phyloP scores from a whole-genome alignment of 2,888 invertebrate species.

The Smittia aterrima region DNA sequence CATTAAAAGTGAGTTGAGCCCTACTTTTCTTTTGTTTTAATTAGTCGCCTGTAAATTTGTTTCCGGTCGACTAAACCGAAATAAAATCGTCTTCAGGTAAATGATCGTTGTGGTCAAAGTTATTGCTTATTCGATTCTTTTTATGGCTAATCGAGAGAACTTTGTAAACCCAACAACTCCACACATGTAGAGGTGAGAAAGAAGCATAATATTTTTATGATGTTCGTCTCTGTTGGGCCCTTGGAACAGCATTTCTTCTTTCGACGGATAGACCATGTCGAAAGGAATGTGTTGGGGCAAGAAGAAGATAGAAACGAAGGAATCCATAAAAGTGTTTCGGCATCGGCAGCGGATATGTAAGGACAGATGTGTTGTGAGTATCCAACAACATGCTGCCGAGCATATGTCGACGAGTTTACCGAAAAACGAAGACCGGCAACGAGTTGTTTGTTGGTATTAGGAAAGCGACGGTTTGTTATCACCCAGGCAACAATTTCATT shows the following conservation, averaged over 20 bases:
- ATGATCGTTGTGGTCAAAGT: too few relatives aligned
- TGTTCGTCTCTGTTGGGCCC: neutral
- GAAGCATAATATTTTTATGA: neutral
- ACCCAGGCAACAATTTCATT: conserved; percentile 30
- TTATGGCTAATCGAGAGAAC: too few relatives aligned
- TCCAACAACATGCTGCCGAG: conserved; percentile 9
- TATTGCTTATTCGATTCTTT: too few relatives aligned
- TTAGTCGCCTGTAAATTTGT: too few relatives aligned
- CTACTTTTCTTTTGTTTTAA: neutral
- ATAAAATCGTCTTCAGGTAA: too few relatives aligned
- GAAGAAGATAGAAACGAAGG: neutral
- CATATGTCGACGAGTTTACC: conserved; percentile 12
- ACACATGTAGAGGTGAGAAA: conserved; percentile 14
- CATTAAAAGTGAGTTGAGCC: neutral
- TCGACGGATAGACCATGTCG: neutral
- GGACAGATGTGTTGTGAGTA: conserved; percentile 23
- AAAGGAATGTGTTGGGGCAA: conserved; percentile 21
- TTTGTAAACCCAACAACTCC: neutral
- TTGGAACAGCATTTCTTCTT: neutral
- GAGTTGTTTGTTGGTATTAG: neutral
- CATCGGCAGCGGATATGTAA: conserved; percentile 16
- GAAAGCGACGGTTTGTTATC: conserved; percentile 8
- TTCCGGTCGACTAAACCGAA: too few relatives aligned
- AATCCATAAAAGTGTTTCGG: conserved; percentile 19
- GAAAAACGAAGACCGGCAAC: neutral